phyloP scores from a whole-genome alignment of 2,797 vertebrate genomes.

The Mormyrus proboscirostris region DNA sequence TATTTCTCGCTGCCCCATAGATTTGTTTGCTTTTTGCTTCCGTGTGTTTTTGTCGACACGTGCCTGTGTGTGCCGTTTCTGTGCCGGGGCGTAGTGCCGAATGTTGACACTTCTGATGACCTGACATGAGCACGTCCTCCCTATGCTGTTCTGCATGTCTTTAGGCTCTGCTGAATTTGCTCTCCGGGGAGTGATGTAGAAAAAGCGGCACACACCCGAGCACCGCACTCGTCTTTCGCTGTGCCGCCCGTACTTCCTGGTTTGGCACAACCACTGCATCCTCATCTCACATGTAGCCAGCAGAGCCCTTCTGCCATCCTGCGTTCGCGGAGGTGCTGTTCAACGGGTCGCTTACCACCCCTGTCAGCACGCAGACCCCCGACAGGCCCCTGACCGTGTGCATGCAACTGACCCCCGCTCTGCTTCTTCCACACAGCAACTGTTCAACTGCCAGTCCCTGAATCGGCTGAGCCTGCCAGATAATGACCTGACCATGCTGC shows the following conservation, averaged over 20 bases:
- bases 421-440: conserved; percentile 71
- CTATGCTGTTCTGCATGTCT: background rate
- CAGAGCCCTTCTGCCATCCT: background rate
- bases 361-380: background rate
- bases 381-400: background rate
- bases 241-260: background rate
- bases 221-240: background rate
- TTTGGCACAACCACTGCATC: background rate
- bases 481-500: conserved; percentile 91
- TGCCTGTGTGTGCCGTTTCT: background rate
- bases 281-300: background rate
- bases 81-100: background rate
- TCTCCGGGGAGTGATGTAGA: background rate
- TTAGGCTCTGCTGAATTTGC: background rate
- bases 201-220: background rate
- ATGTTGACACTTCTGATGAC: background rate
- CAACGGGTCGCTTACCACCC: background rate
- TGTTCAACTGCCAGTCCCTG: conserved; percentile 97
- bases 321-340: background rate
- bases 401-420: conserved; percentile 8
- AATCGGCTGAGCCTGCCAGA: conserved; percentile 95
- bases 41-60: background rate
- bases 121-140: background rate
- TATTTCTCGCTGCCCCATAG: background rate
- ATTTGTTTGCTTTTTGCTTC: background rate